These are phyloP conservation scores for Drosophila jambulina DNA, from an alignment of 1,140 invertebrate genomes.

Conservation along the genomic window DNA sequence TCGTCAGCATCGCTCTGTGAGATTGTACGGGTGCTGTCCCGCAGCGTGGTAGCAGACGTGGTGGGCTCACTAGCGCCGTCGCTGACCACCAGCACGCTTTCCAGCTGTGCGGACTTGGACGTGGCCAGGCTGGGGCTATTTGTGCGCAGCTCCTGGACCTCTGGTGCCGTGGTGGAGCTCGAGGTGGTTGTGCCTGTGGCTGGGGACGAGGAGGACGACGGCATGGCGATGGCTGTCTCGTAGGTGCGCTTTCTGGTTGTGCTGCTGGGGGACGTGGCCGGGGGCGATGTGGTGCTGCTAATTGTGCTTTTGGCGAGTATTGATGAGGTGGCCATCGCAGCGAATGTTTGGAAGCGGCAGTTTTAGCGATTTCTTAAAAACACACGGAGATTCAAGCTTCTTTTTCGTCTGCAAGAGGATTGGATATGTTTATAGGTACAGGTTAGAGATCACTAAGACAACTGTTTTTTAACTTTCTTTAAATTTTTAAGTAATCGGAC, in stretches of 20 bases:
- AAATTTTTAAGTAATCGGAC: background rate
- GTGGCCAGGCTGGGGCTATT: slow-evolving; percentile 15
- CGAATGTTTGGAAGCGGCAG: slow-evolving; percentile 65
- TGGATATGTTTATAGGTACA: background rate
- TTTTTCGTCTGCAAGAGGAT: slow-evolving; percentile 16
- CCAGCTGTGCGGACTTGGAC: slow-evolving; percentile 20
- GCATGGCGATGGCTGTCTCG: slow-evolving; percentile 79
- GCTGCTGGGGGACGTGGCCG: slow-evolving; percentile 30
- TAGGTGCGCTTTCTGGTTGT: slow-evolving; percentile 73
- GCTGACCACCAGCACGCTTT: slow-evolving; percentile 13
- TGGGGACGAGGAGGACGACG: slow-evolving; percentile 53
- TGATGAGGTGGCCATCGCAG: slow-evolving; percentile 84
- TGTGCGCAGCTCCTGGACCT: slow-evolving; percentile 52
- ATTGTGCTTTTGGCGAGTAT: slow-evolving; percentile 80
- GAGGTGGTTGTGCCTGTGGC: slow-evolving; percentile 14
- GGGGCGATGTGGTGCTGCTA: slow-evolving; percentile 54
- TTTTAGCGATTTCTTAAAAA: slow-evolving; percentile 55
- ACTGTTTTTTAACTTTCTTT: background rate
- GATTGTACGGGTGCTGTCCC: slow-evolving; percentile 78
- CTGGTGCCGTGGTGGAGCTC: slow-evolving; percentile 19
- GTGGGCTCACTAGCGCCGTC: slow-evolving; percentile 21
- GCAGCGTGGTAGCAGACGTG: slow-evolving; percentile 61
- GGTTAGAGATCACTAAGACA: background rate
- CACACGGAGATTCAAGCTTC: slow-evolving; percentile 27
- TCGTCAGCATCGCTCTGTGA: slow-evolving; percentile 78